Percentiles rank a stretch among this genome's conserved stretches.
Conservation (phyloP, 2,113 vertebrate species). For the Pelusios castaneus region DNA sequence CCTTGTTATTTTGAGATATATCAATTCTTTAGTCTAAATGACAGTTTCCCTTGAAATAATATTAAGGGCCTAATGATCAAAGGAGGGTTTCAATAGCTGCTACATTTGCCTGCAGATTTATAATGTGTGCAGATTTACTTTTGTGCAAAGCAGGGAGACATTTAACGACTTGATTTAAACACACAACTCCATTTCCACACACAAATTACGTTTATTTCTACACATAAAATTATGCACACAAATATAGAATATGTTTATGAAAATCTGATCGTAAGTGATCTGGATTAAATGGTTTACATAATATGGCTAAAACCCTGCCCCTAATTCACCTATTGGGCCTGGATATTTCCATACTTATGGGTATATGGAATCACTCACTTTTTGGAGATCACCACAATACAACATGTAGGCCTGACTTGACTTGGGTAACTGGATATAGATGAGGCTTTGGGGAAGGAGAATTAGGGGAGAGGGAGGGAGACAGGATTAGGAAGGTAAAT, state of each 20-base stretch:
- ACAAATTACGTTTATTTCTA: background rate
- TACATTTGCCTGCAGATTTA: too few relatives aligned
- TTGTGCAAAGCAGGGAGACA: background rate
- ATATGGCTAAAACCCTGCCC: background rate
- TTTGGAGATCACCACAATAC: background rate
- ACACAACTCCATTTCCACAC: background rate
- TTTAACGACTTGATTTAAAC: background rate
- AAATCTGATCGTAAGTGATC: background rate
- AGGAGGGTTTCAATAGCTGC: background rate
- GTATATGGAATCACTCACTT: background rate
- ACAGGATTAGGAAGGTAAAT: background rate
- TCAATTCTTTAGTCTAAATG: background rate
- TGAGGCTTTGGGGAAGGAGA: background rate
- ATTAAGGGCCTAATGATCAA: background rate
- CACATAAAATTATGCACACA: background rate
- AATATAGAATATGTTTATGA: background rate
- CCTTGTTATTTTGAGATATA: background rate
- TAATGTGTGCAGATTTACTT: background rate
- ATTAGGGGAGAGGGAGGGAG: too few relatives aligned
- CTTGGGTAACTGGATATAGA: background rate
- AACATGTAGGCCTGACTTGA: background rate
- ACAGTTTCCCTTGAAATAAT: background rate
- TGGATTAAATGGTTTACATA: background rate
- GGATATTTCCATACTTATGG: background rate
- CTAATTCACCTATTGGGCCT: background rate